phyloP scores from a whole-genome alignment of 2,113 vertebrate species.

The Oncorhynchus clarkii region DNA sequence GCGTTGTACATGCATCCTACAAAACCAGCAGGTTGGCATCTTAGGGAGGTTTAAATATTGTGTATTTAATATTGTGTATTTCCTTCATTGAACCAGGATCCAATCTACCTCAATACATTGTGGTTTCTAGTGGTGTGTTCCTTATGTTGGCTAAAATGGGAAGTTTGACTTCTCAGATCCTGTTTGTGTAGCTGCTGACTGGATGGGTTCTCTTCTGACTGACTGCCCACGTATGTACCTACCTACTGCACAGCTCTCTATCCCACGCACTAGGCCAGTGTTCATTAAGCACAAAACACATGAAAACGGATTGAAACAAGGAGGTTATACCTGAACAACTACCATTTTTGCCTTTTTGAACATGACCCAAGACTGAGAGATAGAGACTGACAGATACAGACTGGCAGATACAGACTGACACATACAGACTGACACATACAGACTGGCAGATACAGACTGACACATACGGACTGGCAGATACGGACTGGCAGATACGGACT shows the following conservation, averaged over 20 bases:
- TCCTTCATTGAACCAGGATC: slow-evolving; percentile 15
- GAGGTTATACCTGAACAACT: too few species aligned
- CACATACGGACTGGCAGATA: too few species aligned
- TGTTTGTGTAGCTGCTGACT: slow-evolving; percentile 17
- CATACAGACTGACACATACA: too few species aligned
- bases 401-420: too few species aligned
- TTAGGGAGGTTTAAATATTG: slow-evolving; percentile 22
- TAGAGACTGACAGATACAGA: too few species aligned
- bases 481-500: too few species aligned
- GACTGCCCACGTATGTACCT: not conserved
- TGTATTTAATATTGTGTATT: not conserved
- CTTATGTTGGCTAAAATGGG: slow-evolving; percentile 2
- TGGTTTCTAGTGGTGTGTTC: slow-evolving; percentile 16
- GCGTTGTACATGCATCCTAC: slow-evolving; percentile 15
- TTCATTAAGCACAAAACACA: too few species aligned
- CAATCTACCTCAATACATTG: slow-evolving; percentile 4
- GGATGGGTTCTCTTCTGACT: not conserved
- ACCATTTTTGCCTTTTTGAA: not conserved
- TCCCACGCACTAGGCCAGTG: too few species aligned
- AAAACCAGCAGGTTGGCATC: slow-evolving; percentile 25
- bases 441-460: too few species aligned
- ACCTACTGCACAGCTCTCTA: too few species aligned
- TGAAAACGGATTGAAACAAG: too few species aligned
- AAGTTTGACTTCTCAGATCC: slow-evolving; percentile 13
- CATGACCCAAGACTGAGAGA: not conserved